Evolutionary conservation across 2,797 vertebrate species (phyloP).

Genomic region (Takifugu ocellatus): DNA sequence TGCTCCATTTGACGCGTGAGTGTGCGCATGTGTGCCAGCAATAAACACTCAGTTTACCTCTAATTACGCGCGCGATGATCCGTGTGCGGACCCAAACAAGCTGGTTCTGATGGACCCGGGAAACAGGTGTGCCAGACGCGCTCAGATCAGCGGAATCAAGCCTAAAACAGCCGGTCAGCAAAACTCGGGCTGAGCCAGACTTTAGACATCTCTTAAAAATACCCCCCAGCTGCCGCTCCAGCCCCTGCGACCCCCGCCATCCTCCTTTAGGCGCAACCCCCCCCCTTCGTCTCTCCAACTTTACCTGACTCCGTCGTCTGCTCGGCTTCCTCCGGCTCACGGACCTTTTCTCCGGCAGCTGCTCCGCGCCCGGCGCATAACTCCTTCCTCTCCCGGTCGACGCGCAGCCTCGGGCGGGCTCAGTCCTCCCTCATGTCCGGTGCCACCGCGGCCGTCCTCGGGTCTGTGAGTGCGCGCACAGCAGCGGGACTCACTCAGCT

Average conservation of each 20-base stretch:
- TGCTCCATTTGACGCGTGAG: slow-evolving; percentile 11
- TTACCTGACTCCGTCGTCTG: slow-evolving; percentile 65
- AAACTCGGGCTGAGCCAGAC: slow-evolving; percentile 12
- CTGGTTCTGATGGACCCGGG: slow-evolving; percentile 36
- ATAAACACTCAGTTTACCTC: slow-evolving; percentile 1
- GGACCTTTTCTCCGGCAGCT: slow-evolving; percentile 51
- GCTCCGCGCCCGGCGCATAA: slow-evolving; percentile 41
- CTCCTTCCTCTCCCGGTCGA: slow-evolving; percentile 18
- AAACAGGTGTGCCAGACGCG: slow-evolving; percentile 67
- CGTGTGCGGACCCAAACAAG: neutral
- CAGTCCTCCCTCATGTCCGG: slow-evolving; percentile 38
- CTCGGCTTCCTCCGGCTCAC: slow-evolving; percentile 48
- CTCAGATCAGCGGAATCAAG: slow-evolving; percentile 20
- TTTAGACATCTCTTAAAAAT: slow-evolving; percentile 22
- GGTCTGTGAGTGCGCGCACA: slow-evolving; percentile 40
- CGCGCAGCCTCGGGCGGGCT: slow-evolving; percentile 7
- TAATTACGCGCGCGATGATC: slow-evolving; percentile 5
- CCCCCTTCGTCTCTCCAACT: neutral
- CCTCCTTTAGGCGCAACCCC: neutral
- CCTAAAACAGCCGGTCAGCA: slow-evolving; percentile 43
- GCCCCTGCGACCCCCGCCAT: neutral
- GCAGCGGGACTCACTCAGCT: slow-evolving; percentile 49
- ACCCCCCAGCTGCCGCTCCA: slow-evolving; percentile 15
- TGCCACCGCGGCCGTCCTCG: slow-evolving; percentile 19
- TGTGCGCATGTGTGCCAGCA: slow-evolving; percentile 8